A percentile compares a stretch with the other conserved stretches of the same genome.
Evolutionary conservation across 2,113 vertebrate genomes (phyloP).

Genomic region (Pithys albifrons): DNA sequence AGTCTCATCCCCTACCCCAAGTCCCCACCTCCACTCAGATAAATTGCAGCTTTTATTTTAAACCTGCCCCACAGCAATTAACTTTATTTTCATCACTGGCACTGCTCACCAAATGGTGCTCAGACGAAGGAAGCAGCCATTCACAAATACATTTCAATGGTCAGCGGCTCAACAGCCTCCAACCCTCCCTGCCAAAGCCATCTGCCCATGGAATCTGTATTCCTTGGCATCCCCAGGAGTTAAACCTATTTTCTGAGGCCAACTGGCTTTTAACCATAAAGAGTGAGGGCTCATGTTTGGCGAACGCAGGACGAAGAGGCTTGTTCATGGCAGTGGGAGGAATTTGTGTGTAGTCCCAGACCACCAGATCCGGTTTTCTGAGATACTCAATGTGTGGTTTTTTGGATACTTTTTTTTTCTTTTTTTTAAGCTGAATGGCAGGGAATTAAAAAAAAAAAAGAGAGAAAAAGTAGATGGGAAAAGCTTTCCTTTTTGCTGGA

Average conservation of each 20-base stretch:
- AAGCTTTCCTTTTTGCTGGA: constrained; percentile 9
- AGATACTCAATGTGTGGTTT: not conserved
- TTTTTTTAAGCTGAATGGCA: not conserved
- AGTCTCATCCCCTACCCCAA: not conserved
- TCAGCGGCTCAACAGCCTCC: not conserved
- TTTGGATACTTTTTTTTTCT: not conserved
- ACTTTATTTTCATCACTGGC: constrained; percentile 7
- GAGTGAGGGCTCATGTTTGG: constrained; percentile 51
- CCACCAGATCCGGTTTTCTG: not conserved
- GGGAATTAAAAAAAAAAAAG: not conserved
- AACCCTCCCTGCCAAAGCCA: constrained; percentile 28
- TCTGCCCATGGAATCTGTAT: constrained; percentile 34
- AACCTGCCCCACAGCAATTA: not conserved
- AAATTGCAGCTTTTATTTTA: not conserved
- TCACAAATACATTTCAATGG: constrained; percentile 63
- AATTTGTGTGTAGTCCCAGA: not conserved
- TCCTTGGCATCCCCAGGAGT: constrained; percentile 44
- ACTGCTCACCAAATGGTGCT: not conserved
- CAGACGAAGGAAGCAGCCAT: not conserved
- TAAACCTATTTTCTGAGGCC: constrained; percentile 27
- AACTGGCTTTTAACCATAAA: constrained; percentile 58
- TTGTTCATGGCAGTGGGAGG: not conserved
- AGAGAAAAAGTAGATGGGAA: not conserved
- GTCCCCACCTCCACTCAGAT: accelerated
- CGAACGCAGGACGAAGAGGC: not conserved